A percentile compares a stretch with the other conserved stretches of the same genome.
phyloP scores from a whole-genome alignment of 2,797 vertebrate genomes.

The Novumbra hubbsi region DNA sequence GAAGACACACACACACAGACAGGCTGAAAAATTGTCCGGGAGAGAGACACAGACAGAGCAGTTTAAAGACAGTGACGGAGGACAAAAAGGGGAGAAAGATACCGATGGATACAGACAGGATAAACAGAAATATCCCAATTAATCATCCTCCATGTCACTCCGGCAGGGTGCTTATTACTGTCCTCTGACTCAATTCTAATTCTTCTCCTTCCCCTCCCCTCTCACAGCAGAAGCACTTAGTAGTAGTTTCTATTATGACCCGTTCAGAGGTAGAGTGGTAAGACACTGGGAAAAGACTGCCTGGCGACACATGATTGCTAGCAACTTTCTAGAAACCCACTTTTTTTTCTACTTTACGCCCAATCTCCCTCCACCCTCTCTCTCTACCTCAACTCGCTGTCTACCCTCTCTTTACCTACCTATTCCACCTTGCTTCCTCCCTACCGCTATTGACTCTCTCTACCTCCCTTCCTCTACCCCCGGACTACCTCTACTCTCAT shows the following conservation, averaged over 20 bases:
- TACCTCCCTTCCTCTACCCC: too few species aligned
- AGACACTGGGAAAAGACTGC: slow-evolving; percentile 39
- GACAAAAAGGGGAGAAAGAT: not conserved
- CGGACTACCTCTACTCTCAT: too few species aligned
- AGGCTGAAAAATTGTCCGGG: slow-evolving; percentile 16
- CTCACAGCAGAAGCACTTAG: not conserved
- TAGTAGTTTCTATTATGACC: not conserved
- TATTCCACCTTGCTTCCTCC: too few species aligned
- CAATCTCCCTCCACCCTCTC: not conserved
- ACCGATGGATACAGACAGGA: not conserved
- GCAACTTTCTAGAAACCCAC: not conserved
- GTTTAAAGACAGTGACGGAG: not conserved
- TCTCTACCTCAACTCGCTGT: too few species aligned
- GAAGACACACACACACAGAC: slow-evolving; percentile 27
- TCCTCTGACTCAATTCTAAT: not conserved
- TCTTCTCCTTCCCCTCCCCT: not conserved
- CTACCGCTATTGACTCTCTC: too few species aligned
- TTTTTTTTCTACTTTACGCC: not conserved
- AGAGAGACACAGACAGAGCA: slow-evolving; percentile 7
- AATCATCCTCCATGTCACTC: not conserved
- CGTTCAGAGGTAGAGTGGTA: not conserved
- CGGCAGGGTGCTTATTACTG: not conserved
- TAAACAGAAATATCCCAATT: not conserved
- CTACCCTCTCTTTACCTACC: too few species aligned
- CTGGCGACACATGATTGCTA: not conserved